Percentiles rank a stretch among this genome's conserved stretches.
These are phyloP conservation scores for Tetragonisca angustula DNA, from an alignment of 2,888 invertebrate species.

Conservation along the genomic window DNA sequence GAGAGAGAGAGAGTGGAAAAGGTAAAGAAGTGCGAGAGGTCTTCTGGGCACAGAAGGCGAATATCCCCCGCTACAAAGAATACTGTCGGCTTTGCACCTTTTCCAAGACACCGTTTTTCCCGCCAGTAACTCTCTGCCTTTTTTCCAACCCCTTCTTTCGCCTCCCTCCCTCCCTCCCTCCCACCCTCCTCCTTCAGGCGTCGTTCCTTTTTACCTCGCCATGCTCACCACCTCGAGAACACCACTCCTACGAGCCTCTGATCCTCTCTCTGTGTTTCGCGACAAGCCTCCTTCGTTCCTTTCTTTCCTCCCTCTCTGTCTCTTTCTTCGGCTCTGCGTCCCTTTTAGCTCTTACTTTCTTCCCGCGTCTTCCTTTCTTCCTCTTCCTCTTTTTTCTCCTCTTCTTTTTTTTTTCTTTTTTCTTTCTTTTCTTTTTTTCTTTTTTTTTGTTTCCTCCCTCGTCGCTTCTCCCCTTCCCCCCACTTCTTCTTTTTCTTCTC, in stretches of 20 bases:
- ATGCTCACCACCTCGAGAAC: constrained; percentile 54
- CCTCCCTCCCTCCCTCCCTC: constrained; percentile 17
- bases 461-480: not conserved
- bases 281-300: constrained; percentile 58
- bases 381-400: constrained; percentile 10
- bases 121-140: constrained; percentile 59
- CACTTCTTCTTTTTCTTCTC: not conserved
- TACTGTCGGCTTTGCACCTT: constrained; percentile 84
- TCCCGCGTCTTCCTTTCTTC: not conserved
- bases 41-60: constrained; percentile 76
- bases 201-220: constrained; percentile 45
- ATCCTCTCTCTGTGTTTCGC: constrained; percentile 58
- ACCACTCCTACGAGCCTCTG: constrained; percentile 43
- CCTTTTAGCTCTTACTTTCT: constrained; percentile 6
- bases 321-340: not conserved
- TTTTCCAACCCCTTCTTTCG: constrained; percentile 4
- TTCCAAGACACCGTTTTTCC: constrained; percentile 81
- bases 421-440: constrained; percentile 1
- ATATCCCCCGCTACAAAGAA: constrained; percentile 82
- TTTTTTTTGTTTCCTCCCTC: not conserved
- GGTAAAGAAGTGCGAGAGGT: constrained; percentile 79
- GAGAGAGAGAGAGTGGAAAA: constrained; percentile 46
- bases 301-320: constrained; percentile 8
- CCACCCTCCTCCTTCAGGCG: constrained; percentile 23
- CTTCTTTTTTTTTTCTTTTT: not conserved